phyloP scores from a whole-genome alignment of 2,113 vertebrate genomes.

The Perca schrenkii region DNA sequence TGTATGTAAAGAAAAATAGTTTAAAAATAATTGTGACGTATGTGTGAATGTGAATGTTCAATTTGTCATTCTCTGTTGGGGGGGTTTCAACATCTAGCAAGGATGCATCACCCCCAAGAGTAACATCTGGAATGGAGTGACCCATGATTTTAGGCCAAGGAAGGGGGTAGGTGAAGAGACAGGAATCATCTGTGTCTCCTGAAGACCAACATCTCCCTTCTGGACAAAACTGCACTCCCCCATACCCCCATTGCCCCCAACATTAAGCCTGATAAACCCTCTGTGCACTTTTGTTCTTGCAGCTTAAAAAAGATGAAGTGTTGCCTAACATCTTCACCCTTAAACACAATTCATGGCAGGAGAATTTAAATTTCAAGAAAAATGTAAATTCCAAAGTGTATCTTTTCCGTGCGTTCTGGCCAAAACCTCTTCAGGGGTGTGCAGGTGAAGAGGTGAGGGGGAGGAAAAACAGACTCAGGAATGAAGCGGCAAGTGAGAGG shows the following conservation, averaged over 20 bases:
- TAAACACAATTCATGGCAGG: constrained; percentile 20
- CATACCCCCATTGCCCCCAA: neutral
- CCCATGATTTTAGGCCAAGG: constrained; percentile 62
- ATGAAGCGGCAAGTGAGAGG: constrained; percentile 53
- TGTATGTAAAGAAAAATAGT: neutral
- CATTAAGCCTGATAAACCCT: constrained; percentile 11
- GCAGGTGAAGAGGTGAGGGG: constrained; percentile 51
- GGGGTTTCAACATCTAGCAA: constrained; percentile 30
- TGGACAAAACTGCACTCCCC: constrained; percentile 15
- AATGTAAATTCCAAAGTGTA: constrained; percentile 16
- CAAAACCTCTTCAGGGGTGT: constrained; percentile 56
- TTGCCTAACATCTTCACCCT: constrained; percentile 16
- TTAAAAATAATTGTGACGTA: neutral
- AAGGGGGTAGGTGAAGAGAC: constrained; percentile 55
- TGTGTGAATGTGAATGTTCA: neutral
- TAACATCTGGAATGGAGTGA: constrained; percentile 82
- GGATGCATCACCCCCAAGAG: constrained; percentile 32
- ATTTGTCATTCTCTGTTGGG: neutral
- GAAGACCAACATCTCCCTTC: constrained; percentile 23
- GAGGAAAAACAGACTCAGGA: constrained; percentile 55
- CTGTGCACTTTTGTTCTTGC: constrained; percentile 21
- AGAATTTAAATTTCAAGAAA: constrained; percentile 32
- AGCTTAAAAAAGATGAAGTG: constrained; percentile 18
- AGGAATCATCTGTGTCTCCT: constrained; percentile 27
- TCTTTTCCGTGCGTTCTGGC: constrained; percentile 35